Conservation (phyloP, 2,797 vertebrate species). For the Periophthalmus magnuspinnatus region DNA sequence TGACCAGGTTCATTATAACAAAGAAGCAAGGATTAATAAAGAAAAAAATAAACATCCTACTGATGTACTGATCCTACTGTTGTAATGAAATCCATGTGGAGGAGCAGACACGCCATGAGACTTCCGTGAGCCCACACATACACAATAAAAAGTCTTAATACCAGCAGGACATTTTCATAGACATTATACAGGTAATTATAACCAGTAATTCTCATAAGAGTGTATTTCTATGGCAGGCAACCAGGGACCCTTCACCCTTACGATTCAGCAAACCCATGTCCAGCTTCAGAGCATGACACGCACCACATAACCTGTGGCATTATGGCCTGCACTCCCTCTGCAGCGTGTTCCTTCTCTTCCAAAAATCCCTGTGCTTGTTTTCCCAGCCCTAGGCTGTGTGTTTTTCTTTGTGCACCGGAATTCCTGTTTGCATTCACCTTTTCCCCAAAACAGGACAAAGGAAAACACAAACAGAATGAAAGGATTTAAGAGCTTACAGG, state of each 20-base stretch:
- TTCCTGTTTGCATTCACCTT: constrained; percentile 80
- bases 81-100: constrained; percentile 77
- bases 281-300: constrained; percentile 3
- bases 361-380: constrained; percentile 66
- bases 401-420: constrained; percentile 76
- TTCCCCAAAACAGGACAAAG: constrained; percentile 64
- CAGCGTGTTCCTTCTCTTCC: constrained; percentile 40
- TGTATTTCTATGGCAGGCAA: not conserved
- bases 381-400: constrained; percentile 68
- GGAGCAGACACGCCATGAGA: constrained; percentile 46
- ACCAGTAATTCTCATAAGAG: not conserved
- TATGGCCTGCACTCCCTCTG: constrained; percentile 26
- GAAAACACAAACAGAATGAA: constrained; percentile 76
- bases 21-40: constrained; percentile 72
- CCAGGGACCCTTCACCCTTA: constrained; percentile 18
- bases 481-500: constrained; percentile 57
- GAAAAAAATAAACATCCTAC: constrained; percentile 76
- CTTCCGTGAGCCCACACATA: constrained; percentile 31
- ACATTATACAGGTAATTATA: not conserved
- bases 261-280: constrained; percentile 3
- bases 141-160: constrained; percentile 21
- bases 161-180: too few species aligned
- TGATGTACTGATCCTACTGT: too few species aligned
- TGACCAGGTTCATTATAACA: constrained; percentile 71
- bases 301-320: constrained; percentile 36